Evolutionary conservation across 2,888 invertebrate genomes (phyloP), one percentile per base, ranked within the genome.

Genomic region (Drosophila peninsularis): DNA sequence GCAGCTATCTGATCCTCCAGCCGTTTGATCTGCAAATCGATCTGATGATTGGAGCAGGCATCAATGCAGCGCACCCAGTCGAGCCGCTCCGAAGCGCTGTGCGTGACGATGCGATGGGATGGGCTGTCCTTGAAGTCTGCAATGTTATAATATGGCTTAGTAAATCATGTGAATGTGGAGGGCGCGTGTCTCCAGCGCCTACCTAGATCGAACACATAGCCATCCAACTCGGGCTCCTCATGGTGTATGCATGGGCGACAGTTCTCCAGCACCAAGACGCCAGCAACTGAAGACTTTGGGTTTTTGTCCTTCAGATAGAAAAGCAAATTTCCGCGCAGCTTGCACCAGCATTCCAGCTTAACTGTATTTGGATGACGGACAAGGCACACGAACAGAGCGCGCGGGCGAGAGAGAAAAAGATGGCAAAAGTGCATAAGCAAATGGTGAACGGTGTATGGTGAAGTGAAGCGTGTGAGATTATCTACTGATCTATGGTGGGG

Each of bases 291-390:
- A 27, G 97, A 96, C 94, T 96, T 96, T 85, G 96, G 96, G 92
- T 98, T 97, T 80, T 96, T 95, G 50, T 96, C 96, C 92, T 98
- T 98, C 91, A 98, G 95, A 92, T 98, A 98, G 93, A 98, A 98
- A 66, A 99, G 93, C 17, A 98, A 94, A 93, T 98, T 99, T 67
- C 98, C 98, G 82, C 97, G 94, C 41, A 99, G 94, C 74, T 98
- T 95, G 92, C 98, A 98, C 97, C 98, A 98, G 90, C 97, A 94
- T 91, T 96, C 96, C 83, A 95, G 93, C 91, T 94, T 96, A 80
- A 96, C 97, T 97, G 50, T 47, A 55, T 61, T 32, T 41, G 41
- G 61, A 56, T 17, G 41, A 39, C 10, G 32, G 41, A 47, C 36
- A 44, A 50, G 30, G 30, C 47, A 17, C 34, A 30, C 30, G 30